Evolutionary conservation across 2,888 invertebrate genomes (phyloP), one percentile per base, ranked within the genome.

Genomic region (Megaustenia siamemsis): DNA sequence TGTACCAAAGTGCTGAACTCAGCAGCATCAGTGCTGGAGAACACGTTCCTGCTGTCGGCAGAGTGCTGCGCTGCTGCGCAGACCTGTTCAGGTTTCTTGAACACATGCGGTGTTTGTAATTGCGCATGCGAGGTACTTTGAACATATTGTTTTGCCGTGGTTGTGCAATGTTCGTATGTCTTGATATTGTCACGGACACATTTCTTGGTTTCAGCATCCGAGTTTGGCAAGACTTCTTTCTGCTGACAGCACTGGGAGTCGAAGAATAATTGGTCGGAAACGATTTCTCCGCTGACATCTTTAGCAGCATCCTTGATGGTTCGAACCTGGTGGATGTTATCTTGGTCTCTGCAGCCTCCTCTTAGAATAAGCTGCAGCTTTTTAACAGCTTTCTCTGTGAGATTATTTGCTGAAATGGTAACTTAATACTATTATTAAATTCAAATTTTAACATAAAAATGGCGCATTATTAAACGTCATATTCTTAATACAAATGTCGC

Each of bases 341-440:
- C 40, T 28, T 45, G 45, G 0, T 1, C 8, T 0, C n/a, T n/a
- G n/a, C 4, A 15, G 5, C 71, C 28, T 1, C 77, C 77, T 28
- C 77, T 38, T n/a, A 77, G 60, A 38, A 77, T 24, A 6, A n/a
- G 6, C 38, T 71, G 81, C 12, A 81, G 28, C 40, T 53, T 69
- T 24, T 4, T 10, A 3, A 81, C 81, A 1, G 69, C 49, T 8
- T 12, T 49, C 24, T 81, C 81, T 21, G 81, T 81, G n/a, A 81
- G 81, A 24, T 81, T 81, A 24, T 81, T 81, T 6, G 81, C 81
- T 81, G 71, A 8, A 80, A 69, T 18, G 15, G 43, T 1, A 60
- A 43, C 15, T n/a, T n/a, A n/a, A n/a, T n/a, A n/a, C n/a, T n/a
- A n/a, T n/a, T n/a, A n/a, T n/a, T n/a, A n/a, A n/a, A n/a, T n/a